phyloP scores from a whole-genome alignment of 2,113 vertebrate genomes.

The Corythornis vintsioides region DNA sequence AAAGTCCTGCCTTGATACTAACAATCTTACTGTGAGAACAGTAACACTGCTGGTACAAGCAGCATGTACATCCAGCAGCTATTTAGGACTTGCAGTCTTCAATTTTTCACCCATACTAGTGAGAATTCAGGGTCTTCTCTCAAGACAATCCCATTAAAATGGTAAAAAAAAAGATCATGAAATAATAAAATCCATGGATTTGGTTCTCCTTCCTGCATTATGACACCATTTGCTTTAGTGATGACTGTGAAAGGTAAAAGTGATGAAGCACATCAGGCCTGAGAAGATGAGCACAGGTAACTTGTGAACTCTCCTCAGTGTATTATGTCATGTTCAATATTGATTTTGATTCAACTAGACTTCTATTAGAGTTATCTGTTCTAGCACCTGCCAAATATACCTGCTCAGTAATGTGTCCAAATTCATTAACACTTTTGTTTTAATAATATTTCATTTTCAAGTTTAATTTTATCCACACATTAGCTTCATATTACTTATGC shows the following conservation, averaged over 20 bases:
- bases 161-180: background rate
- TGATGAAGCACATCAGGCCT: background rate
- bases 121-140: background rate
- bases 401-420: constrained; percentile 50
- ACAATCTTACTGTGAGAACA: background rate
- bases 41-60: background rate
- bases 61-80: background rate
- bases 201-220: background rate
- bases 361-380: constrained; percentile 55
- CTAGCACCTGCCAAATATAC: constrained; percentile 54
- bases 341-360: constrained; percentile 52
- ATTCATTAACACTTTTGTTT: constrained; percentile 63
- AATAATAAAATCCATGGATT: background rate
- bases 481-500: constrained; percentile 67
- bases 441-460: constrained; percentile 70
- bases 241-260: background rate
- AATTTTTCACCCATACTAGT: background rate
- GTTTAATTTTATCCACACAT: constrained; percentile 66
- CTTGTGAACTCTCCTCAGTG: background rate
- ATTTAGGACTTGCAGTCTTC: background rate
- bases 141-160: background rate
- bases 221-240: background rate
- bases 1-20: background rate
- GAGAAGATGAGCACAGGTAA: background rate
- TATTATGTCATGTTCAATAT: constrained; percentile 33